Conservation (phyloP, 1,140 invertebrate genomes). For the Sycophila sp. region DNA sequence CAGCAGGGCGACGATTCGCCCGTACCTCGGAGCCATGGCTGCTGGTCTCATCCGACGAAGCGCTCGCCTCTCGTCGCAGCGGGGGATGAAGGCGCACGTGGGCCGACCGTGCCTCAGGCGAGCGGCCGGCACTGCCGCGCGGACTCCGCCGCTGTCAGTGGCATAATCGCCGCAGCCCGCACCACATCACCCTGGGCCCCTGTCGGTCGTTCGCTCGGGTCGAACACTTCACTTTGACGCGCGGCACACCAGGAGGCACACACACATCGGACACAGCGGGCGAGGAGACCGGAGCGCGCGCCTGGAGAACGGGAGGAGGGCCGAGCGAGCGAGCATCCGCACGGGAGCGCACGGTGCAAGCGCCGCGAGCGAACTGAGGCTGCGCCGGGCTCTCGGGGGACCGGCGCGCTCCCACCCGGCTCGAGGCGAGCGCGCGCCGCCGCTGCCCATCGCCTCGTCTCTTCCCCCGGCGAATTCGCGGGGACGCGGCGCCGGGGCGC, state of each 20-base stretch:
- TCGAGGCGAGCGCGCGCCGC: background rate
- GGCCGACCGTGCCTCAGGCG: too few relatives aligned
- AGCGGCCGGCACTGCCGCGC: constrained; percentile 19
- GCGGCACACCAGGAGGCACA: too few relatives aligned
- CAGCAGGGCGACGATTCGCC: background rate
- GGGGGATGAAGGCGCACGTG: too few relatives aligned
- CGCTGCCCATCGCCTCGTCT: background rate
- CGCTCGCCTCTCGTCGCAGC: too few relatives aligned
- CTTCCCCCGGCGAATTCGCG: too few relatives aligned
- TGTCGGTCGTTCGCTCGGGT: background rate
- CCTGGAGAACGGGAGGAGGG: constrained; percentile 12
- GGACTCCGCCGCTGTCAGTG: background rate
- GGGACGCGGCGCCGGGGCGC: too few relatives aligned
- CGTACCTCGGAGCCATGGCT: background rate
- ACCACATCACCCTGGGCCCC: background rate
- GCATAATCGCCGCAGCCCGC: background rate
- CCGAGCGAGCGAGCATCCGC: background rate
- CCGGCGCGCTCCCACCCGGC: background rate
- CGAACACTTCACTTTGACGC: too few relatives aligned
- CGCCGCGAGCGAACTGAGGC: constrained; percentile 59
- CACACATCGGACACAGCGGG: too few relatives aligned
- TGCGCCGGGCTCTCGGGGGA: constrained; percentile 1
- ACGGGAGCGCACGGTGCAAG: constrained; percentile 47
- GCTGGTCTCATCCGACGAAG: too few relatives aligned
- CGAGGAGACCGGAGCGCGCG: background rate